These are phyloP conservation scores for Amphiura filiformis DNA, from an alignment of 35 echinoderm and acorn worm species.

Conservation along the genomic window DNA sequence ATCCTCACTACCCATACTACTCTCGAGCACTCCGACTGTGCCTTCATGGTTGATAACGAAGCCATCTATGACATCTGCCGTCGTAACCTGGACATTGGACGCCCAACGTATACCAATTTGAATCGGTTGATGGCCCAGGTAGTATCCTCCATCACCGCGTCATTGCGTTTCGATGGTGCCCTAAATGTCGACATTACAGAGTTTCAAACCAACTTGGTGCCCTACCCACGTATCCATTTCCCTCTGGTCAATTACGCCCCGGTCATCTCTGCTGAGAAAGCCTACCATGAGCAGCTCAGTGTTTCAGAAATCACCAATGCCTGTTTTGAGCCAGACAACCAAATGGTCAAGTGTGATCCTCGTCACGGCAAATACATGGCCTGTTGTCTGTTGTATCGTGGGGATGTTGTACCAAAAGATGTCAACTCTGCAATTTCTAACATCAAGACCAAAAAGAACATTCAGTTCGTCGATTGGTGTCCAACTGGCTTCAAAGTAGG, in stretches of 20 bases:
- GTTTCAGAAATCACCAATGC: no score
- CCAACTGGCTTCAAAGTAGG: no score
- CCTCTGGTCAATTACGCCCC: conserved; percentile 78
- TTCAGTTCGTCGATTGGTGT: no score
- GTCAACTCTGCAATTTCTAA: conserved; percentile 70
- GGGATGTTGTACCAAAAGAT: conserved; percentile 77
- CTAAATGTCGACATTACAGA: conserved; percentile 83
- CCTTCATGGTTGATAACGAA: conserved; percentile 97
- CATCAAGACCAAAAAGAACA: conserved; percentile 77
- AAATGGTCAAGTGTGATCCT: no score
- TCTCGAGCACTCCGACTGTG: conserved; percentile 90
- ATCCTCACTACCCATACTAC: conserved; percentile 89
- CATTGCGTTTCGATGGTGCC: no score
- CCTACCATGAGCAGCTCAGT: no score
- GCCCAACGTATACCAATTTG: conserved; percentile 81
- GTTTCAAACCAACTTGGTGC: conserved; percentile 98
- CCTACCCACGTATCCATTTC: conserved; percentile 98
- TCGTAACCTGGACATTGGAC: conserved; percentile 73
- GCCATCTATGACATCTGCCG: conserved; percentile 93
- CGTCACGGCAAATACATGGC: no score
- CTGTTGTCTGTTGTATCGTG: no score
- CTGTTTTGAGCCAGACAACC: no score
- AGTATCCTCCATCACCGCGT: no score
- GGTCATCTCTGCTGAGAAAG: conserved; percentile 82
- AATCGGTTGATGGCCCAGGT: conserved; percentile 81